Base-by-base conservation (phyloP, 2,113 vertebrate species). In the Empidonax traillii region DNA sequence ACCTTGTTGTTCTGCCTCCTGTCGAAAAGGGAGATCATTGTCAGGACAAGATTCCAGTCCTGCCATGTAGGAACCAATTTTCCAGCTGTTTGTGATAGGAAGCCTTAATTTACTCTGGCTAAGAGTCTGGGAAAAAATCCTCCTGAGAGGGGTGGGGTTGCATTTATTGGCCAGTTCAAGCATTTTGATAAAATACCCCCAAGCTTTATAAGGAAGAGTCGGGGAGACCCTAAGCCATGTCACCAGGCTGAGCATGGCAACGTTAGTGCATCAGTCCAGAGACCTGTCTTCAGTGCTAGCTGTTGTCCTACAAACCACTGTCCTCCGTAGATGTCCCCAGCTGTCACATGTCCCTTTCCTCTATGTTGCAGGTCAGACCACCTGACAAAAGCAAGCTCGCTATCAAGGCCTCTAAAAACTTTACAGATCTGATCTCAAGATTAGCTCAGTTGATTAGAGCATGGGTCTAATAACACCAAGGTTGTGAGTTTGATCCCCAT, bases 241-340 rank as follows among this genome's bases (percentile, higher is more conserved):
- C 41, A 88, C 24, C 17, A 83, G 47, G 33, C 8, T 69, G 30
- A 77, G 9, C 30, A n/a, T 8, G 14, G 23, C 35, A 46, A 22
- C 0, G 0, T 4, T 1, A 1, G 22, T 39, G 4, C 27, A 28
- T 53, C 56, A 10, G 7, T 39, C 37, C 37, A 62, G 23, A 61
- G 6, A 37, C 44, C 24, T 56, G 33, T 33, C 37, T 69, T 22
- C 62, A 79, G 16, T 55, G 35, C 10, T 46, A 44, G 4, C 25
- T 59, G 24, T 13, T 59, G 37, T 67, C 14, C 41, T 49, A 59
- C 13, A 43, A 49, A 63, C 9, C 0, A 0, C 51, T 82, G 23
- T 5, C 10, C 22, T 35, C 19, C 0, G 0, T 10, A 37, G 28
- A 20, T 16, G 25, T 18, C 44, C 22, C n/a, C 17, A 37, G 13